Evolutionary conservation across 2,113 vertebrate genomes (phyloP).

Genomic region (Elephantulus edwardii): DNA sequence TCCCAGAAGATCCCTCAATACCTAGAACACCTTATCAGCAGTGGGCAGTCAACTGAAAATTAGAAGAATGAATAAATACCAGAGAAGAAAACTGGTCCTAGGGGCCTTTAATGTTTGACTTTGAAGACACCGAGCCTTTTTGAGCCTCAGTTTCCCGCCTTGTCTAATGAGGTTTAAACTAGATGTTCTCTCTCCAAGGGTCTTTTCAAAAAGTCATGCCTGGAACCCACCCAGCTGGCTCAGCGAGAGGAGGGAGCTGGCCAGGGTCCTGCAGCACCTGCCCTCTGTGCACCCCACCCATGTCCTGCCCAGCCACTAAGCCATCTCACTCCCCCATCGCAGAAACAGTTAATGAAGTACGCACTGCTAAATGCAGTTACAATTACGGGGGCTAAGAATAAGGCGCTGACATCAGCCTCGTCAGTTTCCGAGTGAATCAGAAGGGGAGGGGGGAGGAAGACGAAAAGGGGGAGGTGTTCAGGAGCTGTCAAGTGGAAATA

Average conservation of each 20-base stretch:
- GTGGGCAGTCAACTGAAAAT: neutral
- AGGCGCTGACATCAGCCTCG: conserved; percentile 84
- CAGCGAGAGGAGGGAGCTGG: conserved; percentile 27
- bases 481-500: conserved; percentile 85
- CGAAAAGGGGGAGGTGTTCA: conserved; percentile 79
- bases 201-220: conserved; percentile 52
- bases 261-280: conserved; percentile 40
- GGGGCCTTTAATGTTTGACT: neutral
- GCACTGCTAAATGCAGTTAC: conserved; percentile 85
- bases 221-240: conserved; percentile 41
- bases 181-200: conserved; percentile 18
- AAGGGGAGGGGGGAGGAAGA: conserved; percentile 79
- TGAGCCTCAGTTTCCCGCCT: conserved; percentile 48
- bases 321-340: conserved; percentile 62
- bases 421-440: conserved; percentile 87
- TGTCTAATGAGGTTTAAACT: neutral
- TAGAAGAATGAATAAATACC: conserved; percentile 24
- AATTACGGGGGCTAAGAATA: conserved; percentile 88
- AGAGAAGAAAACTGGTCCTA: conserved; percentile 37
- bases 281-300: neutral
- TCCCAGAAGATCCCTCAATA: neutral
- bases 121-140: neutral
- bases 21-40: neutral
- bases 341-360: conserved; percentile 85
- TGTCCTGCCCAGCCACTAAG: conserved; percentile 49